A percentile compares a stretch with the other conserved stretches of the same genome.
Evolutionary conservation across 2,797 vertebrate species (phyloP).

Genomic region (Semaprochilodus insignis): DNA sequence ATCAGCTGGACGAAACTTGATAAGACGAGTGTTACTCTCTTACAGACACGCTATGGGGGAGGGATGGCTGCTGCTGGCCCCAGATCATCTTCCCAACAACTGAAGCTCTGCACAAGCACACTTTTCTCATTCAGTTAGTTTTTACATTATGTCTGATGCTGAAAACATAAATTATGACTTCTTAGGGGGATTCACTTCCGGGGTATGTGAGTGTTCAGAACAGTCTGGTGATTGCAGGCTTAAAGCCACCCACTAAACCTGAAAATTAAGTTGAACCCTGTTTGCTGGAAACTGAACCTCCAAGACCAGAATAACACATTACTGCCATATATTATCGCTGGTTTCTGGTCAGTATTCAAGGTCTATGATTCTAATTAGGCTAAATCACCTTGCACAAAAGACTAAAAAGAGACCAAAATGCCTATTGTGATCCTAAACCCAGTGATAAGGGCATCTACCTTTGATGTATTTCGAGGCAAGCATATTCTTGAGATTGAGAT

Average conservation of each 20-base stretch:
- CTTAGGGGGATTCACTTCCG: background rate
- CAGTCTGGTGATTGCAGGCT: background rate
- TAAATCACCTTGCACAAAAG: background rate
- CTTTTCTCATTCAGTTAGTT: background rate
- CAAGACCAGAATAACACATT: background rate
- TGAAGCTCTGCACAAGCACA: background rate
- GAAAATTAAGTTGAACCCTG: background rate
- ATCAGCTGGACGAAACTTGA: conserved; percentile 28
- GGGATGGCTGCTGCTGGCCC: background rate
- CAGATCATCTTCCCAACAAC: conserved; percentile 11
- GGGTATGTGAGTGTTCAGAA: background rate
- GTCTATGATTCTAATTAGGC: background rate
- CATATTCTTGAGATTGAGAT: too few relatives aligned
- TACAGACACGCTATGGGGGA: background rate
- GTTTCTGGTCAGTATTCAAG: background rate
- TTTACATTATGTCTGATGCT: background rate
- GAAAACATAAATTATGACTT: background rate
- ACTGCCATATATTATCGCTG: background rate
- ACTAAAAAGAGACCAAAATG: background rate
- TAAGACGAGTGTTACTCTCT: background rate
- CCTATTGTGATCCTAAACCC: background rate
- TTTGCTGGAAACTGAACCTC: background rate
- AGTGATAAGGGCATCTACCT: background rate
- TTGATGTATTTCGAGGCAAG: too few relatives aligned
- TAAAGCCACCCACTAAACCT: background rate